Evolutionary conservation across 2,888 invertebrate genomes (phyloP).

Genomic region (Tinea trinotella): DNA sequence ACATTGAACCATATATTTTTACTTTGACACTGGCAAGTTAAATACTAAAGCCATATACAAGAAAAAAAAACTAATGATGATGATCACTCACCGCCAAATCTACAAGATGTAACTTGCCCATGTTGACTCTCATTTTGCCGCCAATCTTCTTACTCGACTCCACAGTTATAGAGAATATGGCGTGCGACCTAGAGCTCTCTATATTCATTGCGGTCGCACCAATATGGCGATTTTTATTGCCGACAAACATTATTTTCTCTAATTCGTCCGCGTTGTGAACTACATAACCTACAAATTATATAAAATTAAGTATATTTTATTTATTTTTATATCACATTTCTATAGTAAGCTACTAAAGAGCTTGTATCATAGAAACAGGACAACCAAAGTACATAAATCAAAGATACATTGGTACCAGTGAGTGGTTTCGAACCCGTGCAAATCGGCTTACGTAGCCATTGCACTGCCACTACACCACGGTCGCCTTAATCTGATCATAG

Average conservation of each 20-base stretch:
- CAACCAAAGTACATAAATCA: no score
- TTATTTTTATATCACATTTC: no score
- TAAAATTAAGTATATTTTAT: neutral
- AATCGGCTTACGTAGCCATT: no score
- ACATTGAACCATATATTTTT: no score
- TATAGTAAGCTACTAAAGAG: no score
- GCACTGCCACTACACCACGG: no score
- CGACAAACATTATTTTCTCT: slow-evolving; percentile 94
- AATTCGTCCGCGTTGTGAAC: slow-evolving; percentile 97
- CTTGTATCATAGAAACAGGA: no score
- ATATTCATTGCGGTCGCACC: slow-evolving; percentile 96
- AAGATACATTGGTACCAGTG: no score
- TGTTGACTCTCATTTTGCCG: slow-evolving; percentile 89
- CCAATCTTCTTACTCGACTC: slow-evolving; percentile 92
- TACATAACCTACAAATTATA: slow-evolving; percentile 81
- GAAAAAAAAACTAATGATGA: neutral
- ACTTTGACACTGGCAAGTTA: no score
- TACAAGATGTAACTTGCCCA: slow-evolving; percentile 97
- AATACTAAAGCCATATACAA: neutral
- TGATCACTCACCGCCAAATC: slow-evolving; percentile 88
- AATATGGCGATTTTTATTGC: slow-evolving; percentile 90
- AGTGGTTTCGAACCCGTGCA: no score
- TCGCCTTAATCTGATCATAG: no score
- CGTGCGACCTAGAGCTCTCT: slow-evolving; percentile 96
- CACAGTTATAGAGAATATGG: slow-evolving; percentile 97